These are phyloP conservation scores for Lutjanus erythropterus DNA, from an alignment of 2,113 vertebrate genomes.

Conservation along the genomic window DNA sequence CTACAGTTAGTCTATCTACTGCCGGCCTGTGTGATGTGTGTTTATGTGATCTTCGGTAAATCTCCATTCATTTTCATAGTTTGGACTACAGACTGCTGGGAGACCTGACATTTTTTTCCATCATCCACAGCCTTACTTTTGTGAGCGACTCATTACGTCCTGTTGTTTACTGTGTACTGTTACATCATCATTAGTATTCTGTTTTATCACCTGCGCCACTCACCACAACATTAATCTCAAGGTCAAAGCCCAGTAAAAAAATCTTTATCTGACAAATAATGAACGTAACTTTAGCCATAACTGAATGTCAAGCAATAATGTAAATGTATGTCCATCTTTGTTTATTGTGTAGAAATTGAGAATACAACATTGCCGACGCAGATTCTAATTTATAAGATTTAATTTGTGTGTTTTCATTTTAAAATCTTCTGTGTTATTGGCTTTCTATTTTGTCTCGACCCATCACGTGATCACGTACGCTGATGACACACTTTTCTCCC, in stretches of 20 bases:
- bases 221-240: slow-evolving; percentile 83
- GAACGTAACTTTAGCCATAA: slow-evolving; percentile 90
- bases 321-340: slow-evolving; percentile 86
- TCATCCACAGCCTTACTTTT: background rate
- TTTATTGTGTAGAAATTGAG: slow-evolving; percentile 91
- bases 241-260: slow-evolving; percentile 86
- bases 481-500: slow-evolving; percentile 67
- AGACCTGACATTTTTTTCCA: background rate
- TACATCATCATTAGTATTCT: background rate
- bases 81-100: background rate
- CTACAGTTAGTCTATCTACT: background rate
- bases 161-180: background rate
- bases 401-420: background rate
- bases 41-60: background rate
- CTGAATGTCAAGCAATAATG: slow-evolving; percentile 96
- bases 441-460: slow-evolving; percentile 85
- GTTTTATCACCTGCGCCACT: slow-evolving; percentile 47
- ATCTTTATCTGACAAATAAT: slow-evolving; percentile 67
- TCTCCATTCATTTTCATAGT: background rate
- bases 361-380: slow-evolving; percentile 91
- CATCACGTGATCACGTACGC: slow-evolving; percentile 88
- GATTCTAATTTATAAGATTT: slow-evolving; percentile 89
- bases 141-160: background rate
- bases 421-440: slow-evolving; percentile 53
- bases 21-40: background rate